Evolutionary conservation across 37 sponge, comb jelly and placozoan genomes (phyloP).

Genomic region (Dysidea cf. avara): DNA sequence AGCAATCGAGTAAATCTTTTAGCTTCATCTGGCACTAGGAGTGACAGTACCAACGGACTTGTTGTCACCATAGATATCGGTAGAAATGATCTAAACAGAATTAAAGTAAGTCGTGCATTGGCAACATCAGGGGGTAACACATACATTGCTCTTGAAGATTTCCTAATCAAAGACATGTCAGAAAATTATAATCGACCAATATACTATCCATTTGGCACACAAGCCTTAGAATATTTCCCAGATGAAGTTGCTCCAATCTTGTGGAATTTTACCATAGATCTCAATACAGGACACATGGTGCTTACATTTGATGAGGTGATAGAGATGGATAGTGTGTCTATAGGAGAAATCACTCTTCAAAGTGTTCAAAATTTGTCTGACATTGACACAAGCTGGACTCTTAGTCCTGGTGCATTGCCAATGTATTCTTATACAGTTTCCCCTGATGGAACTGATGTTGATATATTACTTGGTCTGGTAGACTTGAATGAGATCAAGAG

Average conservation of each 20-base stretch:
- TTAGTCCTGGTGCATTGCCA: constrained; percentile 55
- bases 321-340: constrained; percentile 43
- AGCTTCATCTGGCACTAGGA: constrained; percentile 11
- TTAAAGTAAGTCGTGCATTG: constrained; percentile 67
- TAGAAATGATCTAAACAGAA: constrained; percentile 79
- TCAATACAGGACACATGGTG: constrained; percentile 61
- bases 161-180: constrained; percentile 72
- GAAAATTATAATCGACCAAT: constrained; percentile 63
- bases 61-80: constrained; percentile 49
- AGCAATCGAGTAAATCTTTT: constrained; percentile 34
- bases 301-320: constrained; percentile 91
- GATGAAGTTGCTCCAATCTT: constrained; percentile 49
- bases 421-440: constrained; percentile 53
- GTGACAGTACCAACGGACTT: constrained; percentile 28
- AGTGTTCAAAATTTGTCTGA: constrained; percentile 25
- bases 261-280: constrained; percentile 57
- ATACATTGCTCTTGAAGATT: constrained; percentile 47
- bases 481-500: constrained; percentile 89
- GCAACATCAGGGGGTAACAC: constrained; percentile 62
- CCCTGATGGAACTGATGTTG: constrained; percentile 59
- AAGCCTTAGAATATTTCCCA: constrained; percentile 14
- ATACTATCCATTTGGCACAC: constrained; percentile 46
- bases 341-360: constrained; percentile 60
- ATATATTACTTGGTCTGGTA: constrained; percentile 50
- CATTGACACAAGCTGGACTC: constrained; percentile 2